phyloP scores from a whole-genome alignment of 2,888 invertebrate genomes.

The Clivina fossor region DNA sequence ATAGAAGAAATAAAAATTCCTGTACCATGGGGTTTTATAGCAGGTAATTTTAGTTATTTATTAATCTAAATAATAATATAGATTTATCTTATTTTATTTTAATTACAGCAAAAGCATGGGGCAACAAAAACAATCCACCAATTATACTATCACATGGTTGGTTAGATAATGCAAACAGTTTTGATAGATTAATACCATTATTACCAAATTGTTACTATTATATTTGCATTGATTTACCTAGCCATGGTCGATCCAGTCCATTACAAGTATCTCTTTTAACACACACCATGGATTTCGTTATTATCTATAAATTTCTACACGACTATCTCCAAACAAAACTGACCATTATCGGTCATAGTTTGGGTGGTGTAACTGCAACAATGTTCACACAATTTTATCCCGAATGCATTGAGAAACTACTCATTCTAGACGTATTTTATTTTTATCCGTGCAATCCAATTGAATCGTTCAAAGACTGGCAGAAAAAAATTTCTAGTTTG shows the following conservation, averaged over 20 bases:
- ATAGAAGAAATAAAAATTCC: slow-evolving; percentile 29
- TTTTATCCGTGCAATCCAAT: slow-evolving; percentile 29
- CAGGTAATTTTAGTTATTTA: slow-evolving; percentile 17
- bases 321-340: slow-evolving; percentile 32
- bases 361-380: slow-evolving; percentile 53
- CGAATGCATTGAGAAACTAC: slow-evolving; percentile 46
- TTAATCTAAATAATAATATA: slow-evolving; percentile 2
- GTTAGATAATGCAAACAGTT: slow-evolving; percentile 58
- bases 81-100: neutral
- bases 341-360: slow-evolving; percentile 47
- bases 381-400: slow-evolving; percentile 47
- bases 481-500: too few species aligned
- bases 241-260: slow-evolving; percentile 57
- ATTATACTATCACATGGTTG: slow-evolving; percentile 59
- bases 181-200: slow-evolving; percentile 54
- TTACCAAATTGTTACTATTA: slow-evolving; percentile 51
- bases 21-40: slow-evolving; percentile 25
- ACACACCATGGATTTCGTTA: slow-evolving; percentile 48
- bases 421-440: slow-evolving; percentile 48
- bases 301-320: slow-evolving; percentile 35
- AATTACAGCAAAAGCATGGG: slow-evolving; percentile 60
- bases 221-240: slow-evolving; percentile 56
- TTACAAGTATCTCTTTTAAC: slow-evolving; percentile 45
- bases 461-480: too few species aligned
- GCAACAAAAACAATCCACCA: slow-evolving; percentile 55